These are phyloP conservation scores for Lordiphosa mommai DNA, from an alignment of 1,140 invertebrate genomes.

Conservation along the genomic window DNA sequence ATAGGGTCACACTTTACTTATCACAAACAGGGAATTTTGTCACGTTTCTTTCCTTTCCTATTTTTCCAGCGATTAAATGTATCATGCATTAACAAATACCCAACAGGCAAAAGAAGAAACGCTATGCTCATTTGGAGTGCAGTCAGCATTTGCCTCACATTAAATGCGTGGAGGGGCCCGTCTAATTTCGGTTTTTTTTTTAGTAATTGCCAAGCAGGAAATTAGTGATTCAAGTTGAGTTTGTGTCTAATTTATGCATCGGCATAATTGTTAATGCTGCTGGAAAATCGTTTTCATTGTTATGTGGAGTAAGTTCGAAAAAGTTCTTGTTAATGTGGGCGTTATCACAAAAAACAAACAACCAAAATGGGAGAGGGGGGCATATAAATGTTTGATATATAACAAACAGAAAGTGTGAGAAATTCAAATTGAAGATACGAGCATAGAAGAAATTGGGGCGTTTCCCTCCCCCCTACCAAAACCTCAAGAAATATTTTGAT, in stretches of 20 bases:
- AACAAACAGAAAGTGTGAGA: constrained; percentile 63
- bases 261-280: constrained; percentile 65
- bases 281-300: constrained; percentile 63
- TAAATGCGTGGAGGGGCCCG: constrained; percentile 25
- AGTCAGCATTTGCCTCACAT: constrained; percentile 44
- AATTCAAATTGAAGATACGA: constrained; percentile 32
- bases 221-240: constrained; percentile 68
- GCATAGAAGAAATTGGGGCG: constrained; percentile 14
- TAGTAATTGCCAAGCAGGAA: constrained; percentile 70
- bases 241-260: constrained; percentile 63
- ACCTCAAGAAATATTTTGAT: constrained; percentile 4
- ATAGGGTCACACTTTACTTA: constrained; percentile 51
- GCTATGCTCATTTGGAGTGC: constrained; percentile 58
- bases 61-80: constrained; percentile 69
- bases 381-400: constrained; percentile 51
- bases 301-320: constrained; percentile 1
- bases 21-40: constrained; percentile 63
- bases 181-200: constrained; percentile 42
- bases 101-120: neutral
- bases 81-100: constrained; percentile 55
- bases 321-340: constrained; percentile 69
- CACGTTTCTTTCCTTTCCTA: constrained; percentile 61
- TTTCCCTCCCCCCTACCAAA: neutral
- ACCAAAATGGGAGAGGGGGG: neutral
- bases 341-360: constrained; percentile 38